phyloP scores from a whole-genome alignment of 2,797 vertebrate species.

The Syngnathus acus region DNA sequence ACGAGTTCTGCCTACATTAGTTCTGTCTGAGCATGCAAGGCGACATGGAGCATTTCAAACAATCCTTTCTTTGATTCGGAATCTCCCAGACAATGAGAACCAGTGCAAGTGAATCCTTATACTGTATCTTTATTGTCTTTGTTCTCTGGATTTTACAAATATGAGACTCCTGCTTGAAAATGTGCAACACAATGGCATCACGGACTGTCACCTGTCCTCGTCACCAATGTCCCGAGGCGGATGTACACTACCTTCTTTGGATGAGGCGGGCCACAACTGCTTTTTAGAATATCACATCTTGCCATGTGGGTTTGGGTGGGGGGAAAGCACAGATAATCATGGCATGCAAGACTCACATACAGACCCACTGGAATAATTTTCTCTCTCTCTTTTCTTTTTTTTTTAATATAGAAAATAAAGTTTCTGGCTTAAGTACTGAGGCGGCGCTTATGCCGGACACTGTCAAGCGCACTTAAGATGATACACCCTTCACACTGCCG shows the following conservation, averaged over 20 bases:
- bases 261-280: slow-evolving; percentile 55
- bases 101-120: slow-evolving; percentile 44
- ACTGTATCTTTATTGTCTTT: slow-evolving; percentile 63
- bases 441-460: slow-evolving; percentile 50
- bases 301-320: slow-evolving; percentile 26
- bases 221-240: neutral
- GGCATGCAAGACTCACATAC: slow-evolving; percentile 70
- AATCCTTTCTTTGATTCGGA: neutral
- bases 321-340: slow-evolving; percentile 61
- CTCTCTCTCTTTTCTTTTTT: slow-evolving; percentile 7
- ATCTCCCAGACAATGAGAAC: neutral
- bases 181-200: slow-evolving; percentile 71
- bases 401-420: slow-evolving; percentile 60
- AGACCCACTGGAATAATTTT: slow-evolving; percentile 46
- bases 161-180: slow-evolving; percentile 68
- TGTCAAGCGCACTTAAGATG: slow-evolving; percentile 27
- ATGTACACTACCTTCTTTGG: slow-evolving; percentile 45
- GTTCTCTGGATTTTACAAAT: slow-evolving; percentile 71
- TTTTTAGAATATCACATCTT: slow-evolving; percentile 44
- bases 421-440: slow-evolving; percentile 56
- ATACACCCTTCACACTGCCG: slow-evolving; percentile 1
- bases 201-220: slow-evolving; percentile 31
- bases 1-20: slow-evolving; percentile 20
- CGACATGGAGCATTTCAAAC: neutral
- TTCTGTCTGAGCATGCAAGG: slow-evolving; percentile 7